Base-by-base conservation (phyloP, 2,888 invertebrate species). In the Muschampia plurimacula region DNA sequence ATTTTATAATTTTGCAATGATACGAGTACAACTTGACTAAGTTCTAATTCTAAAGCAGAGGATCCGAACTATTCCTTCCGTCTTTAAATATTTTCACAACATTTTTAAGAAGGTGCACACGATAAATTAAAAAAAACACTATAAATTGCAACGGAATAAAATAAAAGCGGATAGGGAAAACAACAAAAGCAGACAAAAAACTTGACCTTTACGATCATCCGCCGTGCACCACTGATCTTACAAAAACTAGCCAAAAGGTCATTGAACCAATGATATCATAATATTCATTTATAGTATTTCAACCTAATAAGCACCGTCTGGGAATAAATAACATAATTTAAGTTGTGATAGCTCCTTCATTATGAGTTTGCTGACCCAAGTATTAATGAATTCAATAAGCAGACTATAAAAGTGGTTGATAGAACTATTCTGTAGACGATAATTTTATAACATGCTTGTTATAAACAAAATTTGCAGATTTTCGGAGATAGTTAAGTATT, bases 211-310 rank as follows among this genome's bases (percentile, higher is more conserved):
- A 41, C 22, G 67, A 41, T 12, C 52, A 55, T 15, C 67, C 52
- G 36, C 13, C 32, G 52, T 36, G 52, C n/a, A n/a, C n/a, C 52
- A 66, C 66, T 1, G 55, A 41, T 39, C 57, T 66, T 36, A 67
- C 22, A 67, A 67, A 67, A 67, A 67, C 67, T 49, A 36, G 52
- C 13, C 4, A 22, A 15, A 49, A 36, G 57, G 28, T 57, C 67
- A 57, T 22, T 67, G 67, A 67, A 67, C 67, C 15, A 22, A 57
- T 67, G 67, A 57, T 67, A 67, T 41, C 67, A 67, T 36, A 55
- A 36, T 52, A 15, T 39, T 66, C 9, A 15, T 66, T 32, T 52
- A 8, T 12, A 36, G 12, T 15, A 15, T 36, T 36, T 36, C 13
- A 36, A 36, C 28, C 36, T 36, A 13, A 60, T 60, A 60, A 13